Percentiles rank a stretch among this genome's conserved stretches.
These are phyloP conservation scores for Protobothrops mucrosquamatus DNA, from an alignment of 2,113 vertebrate species.

Conservation along the genomic window DNA sequence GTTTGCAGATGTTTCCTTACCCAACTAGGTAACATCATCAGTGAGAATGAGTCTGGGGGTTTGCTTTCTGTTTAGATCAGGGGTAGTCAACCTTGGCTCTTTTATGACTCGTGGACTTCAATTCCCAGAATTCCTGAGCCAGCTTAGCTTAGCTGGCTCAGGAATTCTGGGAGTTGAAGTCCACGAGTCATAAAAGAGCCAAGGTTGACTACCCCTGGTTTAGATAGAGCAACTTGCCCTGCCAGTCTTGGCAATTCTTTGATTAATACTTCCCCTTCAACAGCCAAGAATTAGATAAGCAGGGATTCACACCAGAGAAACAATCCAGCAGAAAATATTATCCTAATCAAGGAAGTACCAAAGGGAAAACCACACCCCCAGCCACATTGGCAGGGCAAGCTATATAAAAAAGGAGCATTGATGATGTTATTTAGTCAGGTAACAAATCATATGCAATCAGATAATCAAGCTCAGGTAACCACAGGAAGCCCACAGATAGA, in stretches of 20 bases:
- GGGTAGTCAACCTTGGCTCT: no score
- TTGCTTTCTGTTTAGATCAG: neutral
- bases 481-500: neutral
- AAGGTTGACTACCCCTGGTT: no score
- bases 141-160: no score
- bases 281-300: neutral
- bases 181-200: no score
- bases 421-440: neutral
- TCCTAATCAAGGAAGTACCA: neutral
- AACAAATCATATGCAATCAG: neutral
- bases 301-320: neutral
- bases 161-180: no score
- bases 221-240: neutral
- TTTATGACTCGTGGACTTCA: no score
- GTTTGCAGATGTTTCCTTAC: neutral
- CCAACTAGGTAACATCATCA: neutral
- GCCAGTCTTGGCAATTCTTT: neutral
- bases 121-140: no score
- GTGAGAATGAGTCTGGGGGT: neutral
- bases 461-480: neutral
- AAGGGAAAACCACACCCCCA: neutral
- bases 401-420: neutral
- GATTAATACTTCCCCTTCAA: neutral
- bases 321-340: neutral
- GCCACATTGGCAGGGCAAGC: neutral